Base-by-base conservation (phyloP, 2,797 vertebrate species). In the Myripristis jacobus region DNA sequence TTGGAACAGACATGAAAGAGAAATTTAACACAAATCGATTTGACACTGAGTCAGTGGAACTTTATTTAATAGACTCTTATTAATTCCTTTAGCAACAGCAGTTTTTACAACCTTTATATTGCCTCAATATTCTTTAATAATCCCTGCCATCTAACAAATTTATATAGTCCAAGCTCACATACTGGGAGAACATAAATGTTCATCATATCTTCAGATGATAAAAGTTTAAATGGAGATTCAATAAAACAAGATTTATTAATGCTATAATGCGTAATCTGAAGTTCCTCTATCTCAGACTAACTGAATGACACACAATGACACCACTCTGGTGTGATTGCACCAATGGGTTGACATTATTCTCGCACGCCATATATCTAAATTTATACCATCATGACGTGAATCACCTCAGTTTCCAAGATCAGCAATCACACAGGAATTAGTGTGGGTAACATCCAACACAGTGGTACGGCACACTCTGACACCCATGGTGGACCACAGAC, bases 21-120 rank as follows among this genome's bases (percentile, higher is more conserved):
- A 18, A 21, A 46, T 12, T 46, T 46, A 1, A 19, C 8, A 46
- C 8, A 19, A n/a, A 27, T 6, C 9, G n/a, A 16, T 48, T 31
- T 62, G 46, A 48, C 58, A n/a, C 7, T 44, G 3, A 21, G 22
- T 5, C 12, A 25, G 7, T 2, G 10, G 8, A 13, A 15, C 13
- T 31, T 44, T 8, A 59, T 53, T 22, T 24, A 56, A 52, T 50
- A 62, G 3, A 31, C 16, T 13, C n/a, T 15, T n/a, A 10, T 36
- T 48, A 25, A 24, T 10, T 46, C 1, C 12, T 2, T 53, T 13
- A 54, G 6, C 2, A 2, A 21, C 34, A 53, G 8, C 11, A 66
- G 12, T 25, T 62, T 70, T 77, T 52, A 73, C 24, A 46, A 2
- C 62, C 31, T 18, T 51, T 62, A 59, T 53, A 8, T 9, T 15